A percentile compares a stretch with the other conserved stretches of the same genome.
These are phyloP conservation scores for Tuta absoluta DNA, from an alignment of 2,888 invertebrate species.

Conservation along the genomic window DNA sequence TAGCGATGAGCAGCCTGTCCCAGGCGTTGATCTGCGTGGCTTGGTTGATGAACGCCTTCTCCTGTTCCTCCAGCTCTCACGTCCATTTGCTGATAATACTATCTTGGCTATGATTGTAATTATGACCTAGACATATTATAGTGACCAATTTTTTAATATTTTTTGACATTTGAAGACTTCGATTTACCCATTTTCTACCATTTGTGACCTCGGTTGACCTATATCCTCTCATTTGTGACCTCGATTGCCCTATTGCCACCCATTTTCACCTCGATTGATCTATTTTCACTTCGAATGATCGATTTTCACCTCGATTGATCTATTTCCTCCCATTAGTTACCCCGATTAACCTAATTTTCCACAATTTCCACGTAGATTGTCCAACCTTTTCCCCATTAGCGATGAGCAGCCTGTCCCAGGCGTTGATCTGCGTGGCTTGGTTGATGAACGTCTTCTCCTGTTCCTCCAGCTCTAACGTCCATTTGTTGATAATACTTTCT, in stretches of 20 bases:
- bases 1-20: conserved; percentile 94
- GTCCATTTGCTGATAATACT: conserved; percentile 98
- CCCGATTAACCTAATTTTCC: too few species aligned
- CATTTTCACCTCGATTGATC: too few species aligned
- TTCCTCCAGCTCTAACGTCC: conserved; percentile 95
- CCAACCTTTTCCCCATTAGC: conserved; percentile 94
- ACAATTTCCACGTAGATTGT: too few species aligned
- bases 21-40: conserved; percentile 97
- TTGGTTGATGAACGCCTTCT: conserved; percentile 95
- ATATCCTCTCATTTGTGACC: too few species aligned
- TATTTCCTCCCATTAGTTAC: conserved; percentile 95
- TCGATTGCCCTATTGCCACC: too few species aligned
- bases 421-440: conserved; percentile 97
- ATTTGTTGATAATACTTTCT: conserved; percentile 97
- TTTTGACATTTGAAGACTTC: conserved; percentile 76
- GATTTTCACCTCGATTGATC: too few species aligned
- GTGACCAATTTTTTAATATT: too few species aligned
- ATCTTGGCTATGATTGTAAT: too few species aligned
- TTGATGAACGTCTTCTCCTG: conserved; percentile 96
- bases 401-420: conserved; percentile 95
- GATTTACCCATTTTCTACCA: too few species aligned
- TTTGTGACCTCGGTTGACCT: too few species aligned
- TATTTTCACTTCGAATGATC: too few species aligned
- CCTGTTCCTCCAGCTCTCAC: conserved; percentile 94
- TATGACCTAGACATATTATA: too few species aligned